phyloP scores from a whole-genome alignment of 2,113 vertebrate species.

The Tauraco erythrolophus region DNA sequence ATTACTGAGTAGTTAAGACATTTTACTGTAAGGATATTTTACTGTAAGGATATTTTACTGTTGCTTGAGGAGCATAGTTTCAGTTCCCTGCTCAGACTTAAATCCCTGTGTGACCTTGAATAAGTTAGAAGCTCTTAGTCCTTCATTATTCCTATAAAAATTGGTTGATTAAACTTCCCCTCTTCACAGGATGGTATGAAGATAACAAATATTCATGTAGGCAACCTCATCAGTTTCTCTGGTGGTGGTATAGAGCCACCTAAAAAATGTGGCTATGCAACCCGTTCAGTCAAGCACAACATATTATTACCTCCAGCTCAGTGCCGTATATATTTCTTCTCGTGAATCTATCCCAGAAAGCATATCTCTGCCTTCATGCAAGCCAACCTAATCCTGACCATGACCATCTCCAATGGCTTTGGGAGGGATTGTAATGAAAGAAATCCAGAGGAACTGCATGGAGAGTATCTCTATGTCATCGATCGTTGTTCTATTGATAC shows the following conservation, averaged over 20 bases:
- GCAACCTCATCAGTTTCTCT: not conserved
- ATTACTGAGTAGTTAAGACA: not conserved
- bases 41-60: not conserved
- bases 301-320: not conserved
- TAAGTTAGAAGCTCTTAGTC: not conserved
- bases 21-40: too few species aligned
- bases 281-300: not conserved
- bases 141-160: not conserved
- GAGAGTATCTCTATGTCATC: rapidly evolving
- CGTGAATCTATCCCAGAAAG: not conserved
- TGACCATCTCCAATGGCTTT: not conserved
- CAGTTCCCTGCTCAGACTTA: not conserved
- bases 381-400: not conserved
- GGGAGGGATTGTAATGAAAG: not conserved
- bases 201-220: not conserved
- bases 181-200: not conserved
- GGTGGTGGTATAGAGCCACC: not conserved
- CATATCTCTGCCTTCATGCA: not conserved
- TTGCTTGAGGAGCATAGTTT: not conserved
- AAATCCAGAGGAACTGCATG: not conserved
- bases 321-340: not conserved
- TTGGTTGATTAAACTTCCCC: not conserved
- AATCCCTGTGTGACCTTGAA: not conserved
- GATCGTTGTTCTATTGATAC: rapidly evolving
- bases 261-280: not conserved